Conservation (phyloP, 1,140 invertebrate genomes). For the Megathymus violae region DNA sequence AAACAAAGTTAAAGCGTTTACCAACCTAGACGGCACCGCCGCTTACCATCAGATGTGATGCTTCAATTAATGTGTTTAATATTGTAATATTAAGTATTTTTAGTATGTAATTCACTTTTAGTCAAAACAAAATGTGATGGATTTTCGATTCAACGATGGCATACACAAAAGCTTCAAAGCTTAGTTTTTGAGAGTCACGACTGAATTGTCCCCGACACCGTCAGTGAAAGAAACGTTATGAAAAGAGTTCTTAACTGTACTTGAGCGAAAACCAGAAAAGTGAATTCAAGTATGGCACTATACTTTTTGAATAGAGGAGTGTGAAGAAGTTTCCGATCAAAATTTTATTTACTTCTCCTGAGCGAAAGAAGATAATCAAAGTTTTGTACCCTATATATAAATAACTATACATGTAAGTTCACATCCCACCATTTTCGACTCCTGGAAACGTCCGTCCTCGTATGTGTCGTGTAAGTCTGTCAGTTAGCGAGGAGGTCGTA, state of each 20-base stretch:
- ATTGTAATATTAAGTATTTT: too few relatives aligned
- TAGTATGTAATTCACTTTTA: neutral
- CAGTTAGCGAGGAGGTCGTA: neutral
- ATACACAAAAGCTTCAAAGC: neutral
- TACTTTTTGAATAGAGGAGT: neutral
- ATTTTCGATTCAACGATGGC: neutral
- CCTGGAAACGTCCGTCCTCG: neutral
- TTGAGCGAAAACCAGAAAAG: neutral
- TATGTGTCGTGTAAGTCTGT: neutral
- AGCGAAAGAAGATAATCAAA: too few relatives aligned
- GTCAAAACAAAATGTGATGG: neutral
- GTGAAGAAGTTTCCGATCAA: neutral
- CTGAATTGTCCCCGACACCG: neutral
- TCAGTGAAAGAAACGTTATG: neutral
- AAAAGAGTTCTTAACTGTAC: neutral
- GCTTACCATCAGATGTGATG: too few relatives aligned
- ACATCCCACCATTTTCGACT: neutral
- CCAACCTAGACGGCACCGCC: too few relatives aligned
- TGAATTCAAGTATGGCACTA: neutral
- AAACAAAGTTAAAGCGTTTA: too few relatives aligned
- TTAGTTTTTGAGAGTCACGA: neutral
- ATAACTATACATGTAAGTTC: neutral
- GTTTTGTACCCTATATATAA: neutral
- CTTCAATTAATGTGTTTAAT: too few relatives aligned
- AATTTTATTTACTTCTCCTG: too few relatives aligned